Evolutionary conservation across 2,797 vertebrate species (phyloP).

Genomic region (Mus minutoides): DNA sequence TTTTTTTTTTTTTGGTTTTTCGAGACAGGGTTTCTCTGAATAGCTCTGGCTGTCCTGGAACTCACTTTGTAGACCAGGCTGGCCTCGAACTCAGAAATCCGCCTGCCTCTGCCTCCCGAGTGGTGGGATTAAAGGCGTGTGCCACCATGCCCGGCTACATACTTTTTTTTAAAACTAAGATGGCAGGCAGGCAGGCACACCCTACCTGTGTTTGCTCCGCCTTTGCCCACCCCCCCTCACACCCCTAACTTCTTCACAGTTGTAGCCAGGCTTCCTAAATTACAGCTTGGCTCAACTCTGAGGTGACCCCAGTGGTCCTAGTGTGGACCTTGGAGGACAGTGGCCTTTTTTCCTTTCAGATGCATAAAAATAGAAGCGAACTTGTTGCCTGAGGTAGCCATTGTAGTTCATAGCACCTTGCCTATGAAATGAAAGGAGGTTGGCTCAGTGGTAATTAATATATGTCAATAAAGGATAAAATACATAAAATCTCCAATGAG

Average conservation of each 20-base stretch:
- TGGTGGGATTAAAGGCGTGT: too few species aligned
- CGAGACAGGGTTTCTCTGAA: too few species aligned
- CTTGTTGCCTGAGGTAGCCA: not conserved
- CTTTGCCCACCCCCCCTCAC: too few species aligned
- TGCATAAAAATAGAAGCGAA: not conserved
- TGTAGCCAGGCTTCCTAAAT: not conserved
- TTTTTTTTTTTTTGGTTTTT: too few species aligned
- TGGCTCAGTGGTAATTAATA: not conserved
- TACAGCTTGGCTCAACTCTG: not conserved
- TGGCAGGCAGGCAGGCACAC: accelerated
- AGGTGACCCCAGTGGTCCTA: too few species aligned
- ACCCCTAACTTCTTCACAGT: not conserved
- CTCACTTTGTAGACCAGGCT: too few species aligned
- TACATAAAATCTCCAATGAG: not conserved
- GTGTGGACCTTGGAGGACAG: not conserved
- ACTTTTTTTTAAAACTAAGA: not conserved
- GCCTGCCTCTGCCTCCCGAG: too few species aligned
- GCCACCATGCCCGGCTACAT: too few species aligned
- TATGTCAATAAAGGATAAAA: not conserved
- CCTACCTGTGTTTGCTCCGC: not conserved
- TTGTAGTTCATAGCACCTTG: not conserved
- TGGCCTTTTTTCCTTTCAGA: too few species aligned
- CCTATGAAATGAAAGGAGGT: not conserved
- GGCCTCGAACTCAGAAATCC: too few species aligned
- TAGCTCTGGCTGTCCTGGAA: too few species aligned